phyloP scores from a whole-genome alignment of 2,113 vertebrate species.

The Oxyura jamaicensis region DNA sequence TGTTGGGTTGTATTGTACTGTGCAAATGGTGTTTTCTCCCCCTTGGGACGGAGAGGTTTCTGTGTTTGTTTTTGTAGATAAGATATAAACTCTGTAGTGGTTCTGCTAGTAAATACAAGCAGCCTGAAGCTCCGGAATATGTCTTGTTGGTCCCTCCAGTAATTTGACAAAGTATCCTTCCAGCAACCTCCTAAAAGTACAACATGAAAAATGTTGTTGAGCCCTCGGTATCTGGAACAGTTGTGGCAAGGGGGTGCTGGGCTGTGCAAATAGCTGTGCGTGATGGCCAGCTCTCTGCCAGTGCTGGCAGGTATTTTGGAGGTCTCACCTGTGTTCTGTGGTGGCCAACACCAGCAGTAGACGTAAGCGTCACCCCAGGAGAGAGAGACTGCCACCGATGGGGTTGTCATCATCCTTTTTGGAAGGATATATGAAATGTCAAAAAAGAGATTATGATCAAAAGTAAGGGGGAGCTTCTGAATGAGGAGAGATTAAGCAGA shows the following conservation, averaged over 20 bases:
- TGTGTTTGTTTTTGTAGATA: conserved; percentile 45
- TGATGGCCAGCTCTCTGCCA: neutral
- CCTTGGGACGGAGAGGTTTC: conserved; percentile 25
- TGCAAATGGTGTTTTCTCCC: conserved; percentile 10
- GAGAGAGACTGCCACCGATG: neutral
- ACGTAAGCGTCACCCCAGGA: neutral
- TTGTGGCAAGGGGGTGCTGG: neutral
- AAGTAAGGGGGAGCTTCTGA: neutral
- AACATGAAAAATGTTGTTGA: neutral
- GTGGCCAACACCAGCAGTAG: neutral
- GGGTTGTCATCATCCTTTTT: neutral
- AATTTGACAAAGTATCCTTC: conserved; percentile 22
- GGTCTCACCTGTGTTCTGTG: neutral
- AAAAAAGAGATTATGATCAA: neutral
- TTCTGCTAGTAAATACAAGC: conserved; percentile 40
- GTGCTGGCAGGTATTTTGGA: fast-evolving
- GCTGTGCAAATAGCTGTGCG: neutral
- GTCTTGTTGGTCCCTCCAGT: conserved; percentile 9
- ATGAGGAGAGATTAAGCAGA: neutral
- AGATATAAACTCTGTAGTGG: conserved; percentile 16
- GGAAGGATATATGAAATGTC: neutral
- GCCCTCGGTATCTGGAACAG: neutral
- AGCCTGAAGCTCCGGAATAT: neutral
- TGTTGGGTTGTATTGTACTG: neutral
- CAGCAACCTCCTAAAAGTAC: conserved; percentile 19